Conservation (phyloP, 1,140 invertebrate genomes). For the Trichomalopsis sarcophagae region DNA sequence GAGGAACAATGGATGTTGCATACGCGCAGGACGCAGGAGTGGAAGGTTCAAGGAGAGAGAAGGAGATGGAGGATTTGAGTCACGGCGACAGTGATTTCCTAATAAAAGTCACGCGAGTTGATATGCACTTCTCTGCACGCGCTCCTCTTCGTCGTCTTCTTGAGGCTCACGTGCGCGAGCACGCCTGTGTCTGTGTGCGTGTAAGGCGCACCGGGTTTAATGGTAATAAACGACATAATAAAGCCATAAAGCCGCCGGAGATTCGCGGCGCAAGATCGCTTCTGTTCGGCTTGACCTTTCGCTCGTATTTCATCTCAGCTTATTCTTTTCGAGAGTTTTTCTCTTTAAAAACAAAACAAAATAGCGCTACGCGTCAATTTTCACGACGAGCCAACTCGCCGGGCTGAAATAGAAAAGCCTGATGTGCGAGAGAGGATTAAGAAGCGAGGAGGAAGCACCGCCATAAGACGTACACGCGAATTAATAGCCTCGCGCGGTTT, state of each 20-base stretch:
- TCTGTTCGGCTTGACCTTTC: slow-evolving; percentile 6
- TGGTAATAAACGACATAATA: slow-evolving; percentile 48
- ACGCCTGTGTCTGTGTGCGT: background rate
- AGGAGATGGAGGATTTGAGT: slow-evolving; percentile 13
- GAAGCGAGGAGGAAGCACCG: background rate
- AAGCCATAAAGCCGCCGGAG: slow-evolving; percentile 35
- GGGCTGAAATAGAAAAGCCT: background rate
- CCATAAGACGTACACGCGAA: slow-evolving; percentile 52
- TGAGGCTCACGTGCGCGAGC: slow-evolving; percentile 23
- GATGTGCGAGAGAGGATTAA: background rate
- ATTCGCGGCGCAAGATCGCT: background rate
- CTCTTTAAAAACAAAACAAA: background rate
- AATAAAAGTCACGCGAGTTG: slow-evolving; percentile 58
- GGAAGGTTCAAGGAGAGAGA: slow-evolving; percentile 22
- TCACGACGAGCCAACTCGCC: background rate
- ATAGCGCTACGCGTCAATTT: background rate
- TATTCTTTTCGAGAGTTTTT: background rate
- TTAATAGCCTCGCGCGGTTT: slow-evolving; percentile 72
- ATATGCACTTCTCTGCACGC: slow-evolving; percentile 28
- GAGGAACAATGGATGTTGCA: slow-evolving; percentile 44
- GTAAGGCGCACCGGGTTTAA: background rate
- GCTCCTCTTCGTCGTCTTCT: slow-evolving; percentile 4
- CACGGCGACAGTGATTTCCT: slow-evolving; percentile 57
- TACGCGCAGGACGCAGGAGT: background rate
- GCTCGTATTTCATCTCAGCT: background rate